Conservation (phyloP, 2,113 vertebrate species). For the Neodon shergylaensis region DNA sequence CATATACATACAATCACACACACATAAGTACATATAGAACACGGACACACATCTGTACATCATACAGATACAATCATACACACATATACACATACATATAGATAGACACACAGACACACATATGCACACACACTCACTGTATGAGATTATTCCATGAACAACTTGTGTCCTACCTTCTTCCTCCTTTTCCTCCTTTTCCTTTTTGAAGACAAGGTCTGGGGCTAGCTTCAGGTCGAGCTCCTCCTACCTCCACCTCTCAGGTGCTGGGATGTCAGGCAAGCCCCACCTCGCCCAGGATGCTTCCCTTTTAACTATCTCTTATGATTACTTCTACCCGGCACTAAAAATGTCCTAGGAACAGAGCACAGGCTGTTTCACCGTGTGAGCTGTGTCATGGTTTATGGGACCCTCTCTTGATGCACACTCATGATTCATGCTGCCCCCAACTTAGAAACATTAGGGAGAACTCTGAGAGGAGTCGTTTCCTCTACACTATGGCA, state of each 20-base stretch:
- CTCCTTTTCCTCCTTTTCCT: too few species aligned
- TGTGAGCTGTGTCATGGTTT: neutral
- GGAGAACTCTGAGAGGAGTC: fast-evolving
- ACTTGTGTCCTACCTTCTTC: neutral
- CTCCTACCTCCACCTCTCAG: neutral
- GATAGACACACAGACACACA: neutral
- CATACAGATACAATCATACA: neutral
- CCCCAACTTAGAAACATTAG: neutral
- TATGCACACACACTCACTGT: neutral
- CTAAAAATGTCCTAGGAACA: neutral
- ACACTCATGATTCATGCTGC: neutral
- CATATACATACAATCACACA: neutral
- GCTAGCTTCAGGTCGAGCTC: neutral
- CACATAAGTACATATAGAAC: fast-evolving
- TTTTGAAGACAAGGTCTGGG: neutral
- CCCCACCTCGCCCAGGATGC: too few species aligned
- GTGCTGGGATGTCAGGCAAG: neutral
- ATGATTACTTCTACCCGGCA: neutral
- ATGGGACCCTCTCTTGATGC: too few species aligned
- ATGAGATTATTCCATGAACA: neutral
- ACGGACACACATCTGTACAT: neutral
- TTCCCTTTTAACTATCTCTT: neutral
- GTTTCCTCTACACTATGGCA: neutral
- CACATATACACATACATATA: neutral
- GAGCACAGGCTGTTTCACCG: fast-evolving